Percentiles rank a stretch among this genome's conserved stretches.
Evolutionary conservation across 2,797 vertebrate species (phyloP).

Genomic region (Acestrorhynchus altus): DNA sequence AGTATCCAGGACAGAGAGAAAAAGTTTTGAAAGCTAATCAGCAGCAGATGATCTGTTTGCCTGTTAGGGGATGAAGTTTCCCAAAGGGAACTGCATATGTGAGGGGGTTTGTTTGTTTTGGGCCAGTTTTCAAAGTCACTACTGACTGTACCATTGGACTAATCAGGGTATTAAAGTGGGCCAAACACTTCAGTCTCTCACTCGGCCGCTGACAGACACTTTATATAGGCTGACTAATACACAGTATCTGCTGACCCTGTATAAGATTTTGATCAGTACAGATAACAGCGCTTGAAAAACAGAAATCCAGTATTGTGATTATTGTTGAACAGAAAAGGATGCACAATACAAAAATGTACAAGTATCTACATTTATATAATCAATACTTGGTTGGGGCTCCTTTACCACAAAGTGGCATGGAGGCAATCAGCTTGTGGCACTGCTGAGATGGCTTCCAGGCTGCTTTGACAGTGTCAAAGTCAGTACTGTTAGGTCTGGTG

Average conservation of each 20-base stretch:
- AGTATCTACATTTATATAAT: no score
- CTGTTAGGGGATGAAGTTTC: neutral
- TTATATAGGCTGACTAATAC: neutral
- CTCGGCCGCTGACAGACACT: neutral
- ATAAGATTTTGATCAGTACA: no score
- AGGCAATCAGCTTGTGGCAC: no score
- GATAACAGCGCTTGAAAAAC: no score
- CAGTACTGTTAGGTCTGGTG: no score
- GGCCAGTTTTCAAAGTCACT: constrained; percentile 7
- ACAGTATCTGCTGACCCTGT: neutral
- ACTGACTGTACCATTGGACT: neutral
- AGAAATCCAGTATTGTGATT: no score
- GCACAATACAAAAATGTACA: no score
- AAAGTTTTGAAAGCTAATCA: constrained; percentile 9
- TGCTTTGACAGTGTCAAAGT: no score
- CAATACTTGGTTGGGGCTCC: no score
- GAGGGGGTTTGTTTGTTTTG: neutral
- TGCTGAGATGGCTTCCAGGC: no score
- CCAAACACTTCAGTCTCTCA: neutral
- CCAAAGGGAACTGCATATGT: neutral
- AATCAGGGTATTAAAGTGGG: constrained; percentile 13
- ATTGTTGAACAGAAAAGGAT: no score
- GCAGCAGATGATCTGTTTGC: constrained; percentile 10
- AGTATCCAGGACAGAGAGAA: neutral
- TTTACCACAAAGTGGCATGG: no score